Conservation (phyloP, 2,113 vertebrate genomes). For the Diadophis punctatus region DNA sequence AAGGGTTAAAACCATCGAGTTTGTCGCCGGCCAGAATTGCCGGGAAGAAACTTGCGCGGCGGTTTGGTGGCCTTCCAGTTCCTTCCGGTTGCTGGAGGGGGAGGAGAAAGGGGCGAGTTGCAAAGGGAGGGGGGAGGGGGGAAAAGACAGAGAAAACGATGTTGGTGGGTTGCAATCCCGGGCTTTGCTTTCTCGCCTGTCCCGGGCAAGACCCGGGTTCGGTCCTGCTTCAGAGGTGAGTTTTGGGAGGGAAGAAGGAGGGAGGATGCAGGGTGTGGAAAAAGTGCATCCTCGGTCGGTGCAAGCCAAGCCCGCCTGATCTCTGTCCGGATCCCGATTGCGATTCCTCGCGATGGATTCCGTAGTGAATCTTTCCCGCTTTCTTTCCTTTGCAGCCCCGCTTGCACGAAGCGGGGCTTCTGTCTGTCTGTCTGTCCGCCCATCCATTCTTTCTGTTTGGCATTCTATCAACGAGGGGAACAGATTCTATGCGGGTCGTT, state of each 20-base stretch:
- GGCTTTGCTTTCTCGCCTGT: neutral
- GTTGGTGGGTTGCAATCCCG: neutral
- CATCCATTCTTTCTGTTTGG: neutral
- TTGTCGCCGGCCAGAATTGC: neutral
- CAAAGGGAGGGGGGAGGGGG: too few relatives aligned
- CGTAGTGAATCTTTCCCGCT: neutral
- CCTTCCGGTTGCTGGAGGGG: conserved; percentile 9
- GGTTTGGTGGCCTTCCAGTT: neutral
- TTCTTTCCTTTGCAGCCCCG: neutral
- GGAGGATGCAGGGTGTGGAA: neutral
- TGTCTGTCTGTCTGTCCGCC: too few relatives aligned
- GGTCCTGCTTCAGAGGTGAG: neutral
- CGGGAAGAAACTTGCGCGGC: neutral
- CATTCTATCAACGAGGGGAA: neutral
- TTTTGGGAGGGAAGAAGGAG: neutral
- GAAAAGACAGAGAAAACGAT: too few relatives aligned
- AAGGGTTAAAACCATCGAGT: conserved; percentile 14
- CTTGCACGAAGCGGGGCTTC: neutral
- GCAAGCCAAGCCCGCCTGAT: too few relatives aligned
- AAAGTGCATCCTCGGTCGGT: neutral
- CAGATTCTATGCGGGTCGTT: neutral
- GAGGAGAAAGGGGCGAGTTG: neutral
- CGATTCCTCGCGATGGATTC: neutral
- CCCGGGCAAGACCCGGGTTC: neutral
- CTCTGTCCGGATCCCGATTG: neutral